These are phyloP conservation scores for Leptestheria dahalacensis DNA, from an alignment of 1,140 invertebrate species.

Conservation along the genomic window DNA sequence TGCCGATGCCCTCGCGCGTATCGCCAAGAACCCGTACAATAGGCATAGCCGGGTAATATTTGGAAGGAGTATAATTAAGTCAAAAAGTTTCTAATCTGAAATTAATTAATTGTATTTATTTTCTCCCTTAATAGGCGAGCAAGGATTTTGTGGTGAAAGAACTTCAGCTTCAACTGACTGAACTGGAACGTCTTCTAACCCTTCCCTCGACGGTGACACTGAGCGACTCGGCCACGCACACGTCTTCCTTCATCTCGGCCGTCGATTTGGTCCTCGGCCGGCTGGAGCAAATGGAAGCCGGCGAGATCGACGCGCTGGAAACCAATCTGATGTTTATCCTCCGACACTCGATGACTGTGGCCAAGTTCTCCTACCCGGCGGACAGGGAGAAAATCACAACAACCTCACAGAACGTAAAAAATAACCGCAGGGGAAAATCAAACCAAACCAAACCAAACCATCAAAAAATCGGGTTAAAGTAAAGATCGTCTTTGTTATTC, in stretches of 20 bases:
- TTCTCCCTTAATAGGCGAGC: not conserved
- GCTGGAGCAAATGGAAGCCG: not conserved
- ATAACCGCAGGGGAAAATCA: too few relatives aligned
- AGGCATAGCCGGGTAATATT: not conserved
- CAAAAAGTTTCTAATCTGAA: not conserved
- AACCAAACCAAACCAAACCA: too few relatives aligned
- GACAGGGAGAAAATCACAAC: not conserved
- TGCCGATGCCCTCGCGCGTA: not conserved
- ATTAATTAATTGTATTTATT: not conserved
- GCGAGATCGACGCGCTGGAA: not conserved
- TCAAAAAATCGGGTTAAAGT: too few relatives aligned
- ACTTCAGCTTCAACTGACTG: not conserved
- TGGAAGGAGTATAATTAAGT: too few relatives aligned
- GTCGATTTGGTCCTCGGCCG: not conserved
- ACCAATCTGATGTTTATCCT: not conserved
- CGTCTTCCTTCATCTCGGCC: not conserved
- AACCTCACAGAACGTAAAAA: not conserved
- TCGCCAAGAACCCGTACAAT: not conserved
- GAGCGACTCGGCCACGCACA: not conserved
- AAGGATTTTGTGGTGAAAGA: constrained; percentile 11
- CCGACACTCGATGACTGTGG: constrained; percentile 3
- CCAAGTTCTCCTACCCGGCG: not conserved
- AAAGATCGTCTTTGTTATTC: not conserved
- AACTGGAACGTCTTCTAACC: not conserved
- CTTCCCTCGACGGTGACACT: not conserved